A percentile compares a stretch with the other conserved stretches of the same genome.
phyloP scores from a whole-genome alignment of 2,888 invertebrate species.

The Sphaerophoria taeniata region DNA sequence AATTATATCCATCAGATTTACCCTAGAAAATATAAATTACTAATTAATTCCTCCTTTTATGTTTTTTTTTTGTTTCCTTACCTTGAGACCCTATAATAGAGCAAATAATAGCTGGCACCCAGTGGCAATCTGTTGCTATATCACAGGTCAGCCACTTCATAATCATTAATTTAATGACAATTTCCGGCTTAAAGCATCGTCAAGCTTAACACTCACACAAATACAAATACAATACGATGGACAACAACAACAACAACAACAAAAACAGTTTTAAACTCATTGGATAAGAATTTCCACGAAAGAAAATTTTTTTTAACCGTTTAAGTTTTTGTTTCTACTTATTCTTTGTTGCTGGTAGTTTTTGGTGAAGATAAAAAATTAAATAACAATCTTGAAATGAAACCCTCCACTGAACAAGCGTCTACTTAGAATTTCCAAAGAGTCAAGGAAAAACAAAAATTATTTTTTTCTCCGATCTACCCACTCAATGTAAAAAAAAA shows the following conservation, averaged over 20 bases:
- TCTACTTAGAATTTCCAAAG: slow-evolving; percentile 42
- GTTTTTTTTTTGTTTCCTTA: not conserved
- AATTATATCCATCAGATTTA: slow-evolving; percentile 42
- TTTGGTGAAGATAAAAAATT: slow-evolving; percentile 15
- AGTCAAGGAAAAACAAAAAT: not conserved
- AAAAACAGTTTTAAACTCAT: slow-evolving; percentile 31
- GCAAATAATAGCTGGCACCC: not conserved
- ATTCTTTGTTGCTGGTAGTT: not conserved
- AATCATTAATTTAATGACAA: slow-evolving; percentile 65
- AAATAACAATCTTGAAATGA: slow-evolving; percentile 23
- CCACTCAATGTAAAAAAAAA: slow-evolving; percentile 10
- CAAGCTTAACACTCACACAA: slow-evolving; percentile 3
- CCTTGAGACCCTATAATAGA: slow-evolving; percentile 8
- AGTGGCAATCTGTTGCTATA: slow-evolving; percentile 34
- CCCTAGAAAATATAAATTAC: slow-evolving; percentile 53
- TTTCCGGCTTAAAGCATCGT: slow-evolving; percentile 63
- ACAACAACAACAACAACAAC: no score
- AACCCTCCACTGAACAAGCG: slow-evolving; percentile 65
- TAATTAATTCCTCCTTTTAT: slow-evolving; percentile 52
- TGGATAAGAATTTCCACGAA: slow-evolving; percentile 65
- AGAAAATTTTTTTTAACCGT: not conserved
- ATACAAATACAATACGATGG: not conserved
- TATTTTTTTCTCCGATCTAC: not conserved
- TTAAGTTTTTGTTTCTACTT: not conserved
- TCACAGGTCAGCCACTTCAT: slow-evolving; percentile 53